Base-by-base conservation (phyloP, 2,888 invertebrate genomes). In the Drepana falcataria region DNA sequence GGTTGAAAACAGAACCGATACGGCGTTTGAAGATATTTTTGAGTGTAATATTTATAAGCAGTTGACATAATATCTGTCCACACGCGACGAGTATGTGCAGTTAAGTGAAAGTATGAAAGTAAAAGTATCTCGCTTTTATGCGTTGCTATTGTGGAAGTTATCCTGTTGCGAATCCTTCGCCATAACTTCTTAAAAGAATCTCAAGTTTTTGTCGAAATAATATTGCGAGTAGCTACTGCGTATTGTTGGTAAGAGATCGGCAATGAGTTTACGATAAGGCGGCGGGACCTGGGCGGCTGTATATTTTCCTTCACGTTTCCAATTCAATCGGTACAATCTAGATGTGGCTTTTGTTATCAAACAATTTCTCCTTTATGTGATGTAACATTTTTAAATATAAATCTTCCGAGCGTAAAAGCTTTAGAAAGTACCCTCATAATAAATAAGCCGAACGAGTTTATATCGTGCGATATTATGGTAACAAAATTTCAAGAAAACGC, bases 281-380 rank as follows among this genome's bases (percentile, higher is more conserved):
- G 69, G 62, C 61, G 48, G 56, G 61, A 74, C 65, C 75, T 83
- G 83, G 83, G 83, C 69, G 77, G 65, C 75, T 77, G 83, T 79
- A 84, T 83, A 83, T 76, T 78, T 82, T 79, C 71, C 72, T 66
- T 55, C 63, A 73, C 69, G 65, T 75, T 77, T 81, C 77, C 77
- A 79, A 79, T 83, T 81, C 75, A 75, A 77, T 75, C 71, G 69
- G 59, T 63, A 65, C 69, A 68, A 73, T 75, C 73, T 74, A 58
- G 64, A 69, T 69, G 68, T 66, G 60, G 68, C 64, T 68, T 71
- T 72, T 44, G 68, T 69, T 75, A 73, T 69, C 70, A 71, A 71
- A 70, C 66, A 72, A 67, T 71, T 70, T 68, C 59, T 64, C 55
- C 60, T 61, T 69, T 69, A 67, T 69, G 70, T 67, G 64, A 67